phyloP scores from a whole-genome alignment of 2,113 vertebrate genomes.

The Pterocles gutturalis region DNA sequence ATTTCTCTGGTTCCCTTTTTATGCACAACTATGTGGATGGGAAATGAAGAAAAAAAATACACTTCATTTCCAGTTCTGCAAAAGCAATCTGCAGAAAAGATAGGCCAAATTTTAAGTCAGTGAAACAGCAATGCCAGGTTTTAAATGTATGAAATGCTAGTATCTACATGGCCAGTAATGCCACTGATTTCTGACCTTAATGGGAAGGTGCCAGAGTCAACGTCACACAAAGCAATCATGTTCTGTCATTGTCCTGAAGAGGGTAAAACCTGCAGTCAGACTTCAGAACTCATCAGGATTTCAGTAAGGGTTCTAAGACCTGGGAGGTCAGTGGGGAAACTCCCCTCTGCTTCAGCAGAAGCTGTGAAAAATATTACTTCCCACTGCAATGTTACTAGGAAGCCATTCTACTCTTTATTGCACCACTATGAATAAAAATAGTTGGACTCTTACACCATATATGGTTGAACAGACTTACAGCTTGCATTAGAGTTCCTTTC shows the following conservation, averaged over 20 bases:
- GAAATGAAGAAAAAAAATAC: not conserved
- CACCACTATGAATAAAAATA: not conserved
- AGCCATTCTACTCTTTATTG: not conserved
- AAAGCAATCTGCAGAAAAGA: not conserved
- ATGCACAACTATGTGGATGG: not conserved
- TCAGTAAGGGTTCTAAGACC: not conserved
- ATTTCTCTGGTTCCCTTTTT: not conserved
- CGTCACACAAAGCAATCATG: not conserved
- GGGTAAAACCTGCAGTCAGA: not conserved
- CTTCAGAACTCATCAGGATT: not conserved
- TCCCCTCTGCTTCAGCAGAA: not conserved
- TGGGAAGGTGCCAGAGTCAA: not conserved
- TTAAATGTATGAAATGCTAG: not conserved
- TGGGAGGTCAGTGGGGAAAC: not conserved
- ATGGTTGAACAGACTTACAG: not conserved
- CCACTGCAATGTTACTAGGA: not conserved
- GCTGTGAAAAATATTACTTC: not conserved
- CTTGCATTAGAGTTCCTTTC: not conserved
- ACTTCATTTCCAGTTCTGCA: not conserved
- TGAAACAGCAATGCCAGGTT: not conserved
- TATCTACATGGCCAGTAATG: not conserved
- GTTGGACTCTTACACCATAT: not conserved
- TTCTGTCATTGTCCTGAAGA: not conserved
- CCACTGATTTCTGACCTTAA: not conserved
- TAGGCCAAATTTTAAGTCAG: not conserved